Conservation (phyloP, 2,888 invertebrate genomes). For the Eupithecia dodoneata region DNA sequence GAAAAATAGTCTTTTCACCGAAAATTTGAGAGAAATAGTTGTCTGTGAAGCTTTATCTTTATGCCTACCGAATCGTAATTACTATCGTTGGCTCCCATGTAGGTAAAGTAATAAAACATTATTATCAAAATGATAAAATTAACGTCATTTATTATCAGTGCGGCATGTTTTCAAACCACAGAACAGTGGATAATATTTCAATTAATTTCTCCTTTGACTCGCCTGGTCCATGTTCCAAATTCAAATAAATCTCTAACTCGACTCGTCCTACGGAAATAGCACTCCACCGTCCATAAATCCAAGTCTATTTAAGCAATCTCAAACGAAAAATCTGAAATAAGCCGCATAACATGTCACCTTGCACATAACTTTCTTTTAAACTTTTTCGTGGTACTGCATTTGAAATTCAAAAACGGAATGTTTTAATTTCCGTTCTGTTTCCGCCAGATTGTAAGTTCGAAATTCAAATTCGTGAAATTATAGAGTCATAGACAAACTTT, state of each 20-base stretch:
- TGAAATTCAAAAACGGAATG: conserved; percentile 40
- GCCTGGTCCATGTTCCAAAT: conserved; percentile 79
- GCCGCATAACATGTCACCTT: conserved; percentile 69
- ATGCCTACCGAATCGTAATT: not conserved
- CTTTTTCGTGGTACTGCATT: conserved; percentile 46
- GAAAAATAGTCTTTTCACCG: conserved; percentile 25
- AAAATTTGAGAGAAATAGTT: conserved; percentile 5
- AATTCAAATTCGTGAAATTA: conserved; percentile 40
- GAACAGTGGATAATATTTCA: conserved; percentile 79
- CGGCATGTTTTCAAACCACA: conserved; percentile 58
- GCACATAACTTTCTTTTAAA: conserved; percentile 60
- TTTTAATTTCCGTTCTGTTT: conserved; percentile 39
- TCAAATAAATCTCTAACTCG: conserved; percentile 79
- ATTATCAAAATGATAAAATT: conserved; percentile 49
- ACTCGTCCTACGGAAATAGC: conserved; percentile 82
- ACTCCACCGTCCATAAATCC: conserved; percentile 80
- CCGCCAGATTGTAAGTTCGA: conserved; percentile 36
- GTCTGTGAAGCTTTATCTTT: not conserved
- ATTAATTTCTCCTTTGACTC: conserved; percentile 79
- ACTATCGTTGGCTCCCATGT: not conserved
- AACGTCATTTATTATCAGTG: conserved; percentile 1
- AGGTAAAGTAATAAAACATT: conserved; percentile 46
- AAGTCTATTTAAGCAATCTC: conserved; percentile 81
- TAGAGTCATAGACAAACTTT: conserved; percentile 38
- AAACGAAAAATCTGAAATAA: conserved; percentile 81